Conservation (phyloP, 1,140 invertebrate genomes). For the Diorhabda sublineata region DNA sequence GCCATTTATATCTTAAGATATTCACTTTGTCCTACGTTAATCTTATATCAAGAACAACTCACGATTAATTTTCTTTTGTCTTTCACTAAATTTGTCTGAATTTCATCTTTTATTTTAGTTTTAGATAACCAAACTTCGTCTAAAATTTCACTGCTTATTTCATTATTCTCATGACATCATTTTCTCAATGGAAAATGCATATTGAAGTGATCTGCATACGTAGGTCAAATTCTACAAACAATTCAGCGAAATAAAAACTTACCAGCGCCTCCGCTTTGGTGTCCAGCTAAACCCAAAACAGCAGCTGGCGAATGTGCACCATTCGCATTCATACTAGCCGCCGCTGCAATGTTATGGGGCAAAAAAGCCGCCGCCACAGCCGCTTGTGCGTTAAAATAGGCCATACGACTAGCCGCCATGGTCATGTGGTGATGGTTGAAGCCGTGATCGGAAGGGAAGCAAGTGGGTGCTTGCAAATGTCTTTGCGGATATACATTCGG, state of each 20-base stretch:
- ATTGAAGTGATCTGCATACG: too few relatives aligned
- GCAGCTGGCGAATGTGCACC: constrained; percentile 31
- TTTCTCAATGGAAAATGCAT: too few relatives aligned
- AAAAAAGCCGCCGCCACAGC: constrained; percentile 83
- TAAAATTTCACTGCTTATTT: too few relatives aligned
- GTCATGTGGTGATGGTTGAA: constrained; percentile 59
- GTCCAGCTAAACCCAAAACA: constrained; percentile 37
- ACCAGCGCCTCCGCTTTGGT: constrained; percentile 34
- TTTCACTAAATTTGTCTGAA: too few relatives aligned
- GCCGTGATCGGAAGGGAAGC: constrained; percentile 46
- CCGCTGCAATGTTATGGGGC: constrained; percentile 59
- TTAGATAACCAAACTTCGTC: too few relatives aligned
- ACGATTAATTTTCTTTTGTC: too few relatives aligned
- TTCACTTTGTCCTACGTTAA: too few relatives aligned
- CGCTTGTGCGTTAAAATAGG: constrained; percentile 83
- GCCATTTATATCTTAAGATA: too few relatives aligned
- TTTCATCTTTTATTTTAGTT: too few relatives aligned
- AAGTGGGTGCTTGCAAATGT: constrained; percentile 44
- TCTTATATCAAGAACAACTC: too few relatives aligned
- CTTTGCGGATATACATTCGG: constrained; percentile 46
- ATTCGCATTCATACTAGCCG: constrained; percentile 43
- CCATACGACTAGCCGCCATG: constrained; percentile 70
- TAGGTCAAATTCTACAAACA: too few relatives aligned
- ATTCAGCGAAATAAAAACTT: constrained; percentile 8
- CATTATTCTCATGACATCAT: too few relatives aligned